These are phyloP conservation scores for Pyrochroa serraticornis DNA, from an alignment of 2,888 invertebrate genomes.

Conservation along the genomic window DNA sequence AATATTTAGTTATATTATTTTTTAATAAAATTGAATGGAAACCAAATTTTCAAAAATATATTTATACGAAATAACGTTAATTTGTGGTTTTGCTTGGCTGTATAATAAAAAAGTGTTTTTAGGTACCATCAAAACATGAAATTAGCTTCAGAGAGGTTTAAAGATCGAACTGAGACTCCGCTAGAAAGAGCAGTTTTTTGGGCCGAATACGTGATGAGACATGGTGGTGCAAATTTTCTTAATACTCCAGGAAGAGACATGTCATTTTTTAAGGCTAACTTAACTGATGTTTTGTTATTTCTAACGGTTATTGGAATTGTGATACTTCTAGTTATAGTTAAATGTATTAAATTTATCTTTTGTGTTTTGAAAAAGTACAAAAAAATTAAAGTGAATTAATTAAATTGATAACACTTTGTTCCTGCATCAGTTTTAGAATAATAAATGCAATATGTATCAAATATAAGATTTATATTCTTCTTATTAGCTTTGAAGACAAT, in stretches of 20 bases:
- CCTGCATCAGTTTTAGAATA: no score
- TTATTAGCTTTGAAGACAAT: no score
- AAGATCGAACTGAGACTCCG: conserved; percentile 8
- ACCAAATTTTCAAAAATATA: neutral
- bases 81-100: neutral
- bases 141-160: conserved; percentile 5
- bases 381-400: no score
- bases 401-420: no score
- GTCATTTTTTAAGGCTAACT: neutral
- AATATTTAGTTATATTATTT: neutral
- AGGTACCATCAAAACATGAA: conserved; percentile 12
- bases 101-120: conserved; percentile 2
- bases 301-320: neutral
- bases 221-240: neutral
- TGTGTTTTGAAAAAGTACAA: no score
- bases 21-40: neutral
- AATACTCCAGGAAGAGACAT: neutral
- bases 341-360: neutral
- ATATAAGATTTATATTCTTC: no score
- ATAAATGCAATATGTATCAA: no score
- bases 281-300: neutral
- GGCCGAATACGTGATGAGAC: conserved; percentile 20
- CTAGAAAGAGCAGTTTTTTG: conserved; percentile 19
- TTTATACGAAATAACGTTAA: no score
- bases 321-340: neutral